Evolutionary conservation across 2,113 vertebrate genomes (phyloP).

Genomic region (Genyomyrus donnyi): DNA sequence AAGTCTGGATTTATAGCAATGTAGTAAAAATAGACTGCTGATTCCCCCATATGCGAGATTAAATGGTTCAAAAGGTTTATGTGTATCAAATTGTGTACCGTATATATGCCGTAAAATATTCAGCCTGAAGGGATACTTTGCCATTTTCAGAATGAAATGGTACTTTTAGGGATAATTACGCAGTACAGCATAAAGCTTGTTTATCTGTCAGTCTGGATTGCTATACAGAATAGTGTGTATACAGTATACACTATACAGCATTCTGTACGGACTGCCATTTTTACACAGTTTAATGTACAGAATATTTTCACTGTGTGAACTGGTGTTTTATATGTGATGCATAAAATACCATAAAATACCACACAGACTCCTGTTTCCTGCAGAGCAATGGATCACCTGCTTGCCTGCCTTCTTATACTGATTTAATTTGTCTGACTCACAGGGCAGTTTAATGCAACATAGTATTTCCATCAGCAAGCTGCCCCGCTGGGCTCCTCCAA

Average conservation of each 20-base stretch:
- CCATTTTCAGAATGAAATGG: not conserved
- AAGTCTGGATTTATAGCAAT: not conserved
- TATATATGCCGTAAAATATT: not conserved
- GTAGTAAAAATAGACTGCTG: not conserved
- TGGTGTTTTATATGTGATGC: not conserved
- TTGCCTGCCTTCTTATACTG: not conserved
- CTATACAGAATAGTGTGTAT: too few relatives aligned
- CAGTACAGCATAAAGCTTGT: not conserved
- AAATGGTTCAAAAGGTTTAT: not conserved
- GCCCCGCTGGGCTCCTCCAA: not conserved
- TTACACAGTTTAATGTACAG: not conserved
- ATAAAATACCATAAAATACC: too few relatives aligned
- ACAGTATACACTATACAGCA: not conserved
- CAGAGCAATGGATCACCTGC: not conserved
- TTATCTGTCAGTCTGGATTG: not conserved
- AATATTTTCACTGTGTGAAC: not conserved
- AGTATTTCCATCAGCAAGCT: not conserved
- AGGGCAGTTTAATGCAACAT: not conserved
- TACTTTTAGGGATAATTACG: not conserved
- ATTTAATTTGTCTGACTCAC: not conserved
- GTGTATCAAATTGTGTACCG: not conserved
- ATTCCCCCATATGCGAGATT: not conserved
- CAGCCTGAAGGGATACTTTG: not conserved
- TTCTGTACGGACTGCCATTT: not conserved
- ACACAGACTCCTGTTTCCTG: not conserved